Evolutionary conservation across 2,888 invertebrate species (phyloP).

Genomic region (Horisme vitalbata): DNA sequence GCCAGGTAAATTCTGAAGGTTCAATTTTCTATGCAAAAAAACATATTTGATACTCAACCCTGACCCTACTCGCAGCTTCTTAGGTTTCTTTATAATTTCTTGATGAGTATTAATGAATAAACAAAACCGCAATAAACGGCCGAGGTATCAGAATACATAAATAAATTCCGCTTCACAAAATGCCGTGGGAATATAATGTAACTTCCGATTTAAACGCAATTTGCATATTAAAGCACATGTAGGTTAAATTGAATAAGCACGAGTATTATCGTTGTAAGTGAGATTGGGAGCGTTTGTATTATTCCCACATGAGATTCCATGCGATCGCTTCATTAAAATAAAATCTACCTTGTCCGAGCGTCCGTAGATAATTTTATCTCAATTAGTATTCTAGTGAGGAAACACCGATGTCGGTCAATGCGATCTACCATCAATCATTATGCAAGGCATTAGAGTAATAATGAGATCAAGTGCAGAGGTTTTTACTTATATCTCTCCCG

Average conservation of each 20-base stretch:
- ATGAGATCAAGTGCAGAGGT: slow-evolving; percentile 52
- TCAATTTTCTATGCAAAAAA: no score
- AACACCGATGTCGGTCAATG: slow-evolving; percentile 45
- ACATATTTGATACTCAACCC: no score
- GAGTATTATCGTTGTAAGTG: slow-evolving; percentile 18
- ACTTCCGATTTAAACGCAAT: slow-evolving; percentile 33
- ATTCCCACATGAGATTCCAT: slow-evolving; percentile 21
- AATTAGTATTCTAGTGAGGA: slow-evolving; percentile 48
- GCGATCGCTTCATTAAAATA: slow-evolving; percentile 27
- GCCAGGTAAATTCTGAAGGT: slow-evolving; percentile 67
- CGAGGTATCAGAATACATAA: slow-evolving; percentile 15
- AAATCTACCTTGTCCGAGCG: slow-evolving; percentile 21
- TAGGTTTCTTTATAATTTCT: slow-evolving; percentile 7
- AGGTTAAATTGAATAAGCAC: slow-evolving; percentile 25
- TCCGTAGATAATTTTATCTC: slow-evolving; percentile 41
- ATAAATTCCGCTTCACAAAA: slow-evolving; percentile 25
- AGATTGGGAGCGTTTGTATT: slow-evolving; percentile 23
- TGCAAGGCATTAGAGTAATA: slow-evolving; percentile 47
- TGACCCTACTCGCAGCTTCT: not conserved
- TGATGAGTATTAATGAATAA: slow-evolving; percentile 4
- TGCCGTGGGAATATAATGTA: slow-evolving; percentile 32
- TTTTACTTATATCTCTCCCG: slow-evolving; percentile 29
- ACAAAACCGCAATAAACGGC: slow-evolving; percentile 5
- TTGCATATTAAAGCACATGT: slow-evolving; percentile 28
- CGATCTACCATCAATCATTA: slow-evolving; percentile 59